Evolutionary conservation across 1,140 invertebrate species (phyloP), one percentile per base, ranked within the genome.

Genomic region (Forficula auricularia): DNA sequence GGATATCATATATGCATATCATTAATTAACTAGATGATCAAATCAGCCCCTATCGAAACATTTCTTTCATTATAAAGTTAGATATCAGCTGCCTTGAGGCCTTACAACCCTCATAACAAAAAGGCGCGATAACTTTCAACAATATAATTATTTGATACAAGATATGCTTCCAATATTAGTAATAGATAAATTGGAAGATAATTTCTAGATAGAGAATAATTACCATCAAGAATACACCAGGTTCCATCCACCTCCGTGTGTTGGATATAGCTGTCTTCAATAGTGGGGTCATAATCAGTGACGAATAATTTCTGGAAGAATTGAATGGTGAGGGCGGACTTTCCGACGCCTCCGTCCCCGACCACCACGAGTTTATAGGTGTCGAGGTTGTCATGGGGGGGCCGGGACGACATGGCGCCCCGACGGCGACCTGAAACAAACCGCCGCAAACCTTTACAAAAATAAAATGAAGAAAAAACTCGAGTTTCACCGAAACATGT

Each of bases 191-290:
- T n/a, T n/a, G n/a, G n/a, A n/a, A n/a, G n/a, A n/a, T n/a, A n/a
- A n/a, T n/a, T n/a, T n/a, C n/a, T n/a, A n/a, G n/a, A n/a, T n/a
- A n/a, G n/a, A n/a, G n/a, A n/a, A n/a, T n/a, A n/a, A n/a, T n/a
- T n/a, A 90, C 87, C 88, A 70, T 92, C 87, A 36, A 94, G 61
- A 48, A 91, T 79, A 58, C 88, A 91, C 76, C 82, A 85, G 50
- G 85, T 73, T 12, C 85, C 85, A 61, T 94, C 89, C 13, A 94
- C 80, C 60, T 91, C 85, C 1, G 83, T 86, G 57, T 94, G 87
- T 55, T 88, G 83, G 48, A 86, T 80, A 58, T 89, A 89, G 50
- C 80, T 83, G 55, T 90, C 85, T 60, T 90, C 85, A 46, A 89
- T 90, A 12, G 85, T 90, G 1, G 85, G 85, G 62, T 89, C 85